These are phyloP conservation scores for Python bivittatus DNA, from an alignment of 2,113 vertebrate genomes.

Conservation along the genomic window DNA sequence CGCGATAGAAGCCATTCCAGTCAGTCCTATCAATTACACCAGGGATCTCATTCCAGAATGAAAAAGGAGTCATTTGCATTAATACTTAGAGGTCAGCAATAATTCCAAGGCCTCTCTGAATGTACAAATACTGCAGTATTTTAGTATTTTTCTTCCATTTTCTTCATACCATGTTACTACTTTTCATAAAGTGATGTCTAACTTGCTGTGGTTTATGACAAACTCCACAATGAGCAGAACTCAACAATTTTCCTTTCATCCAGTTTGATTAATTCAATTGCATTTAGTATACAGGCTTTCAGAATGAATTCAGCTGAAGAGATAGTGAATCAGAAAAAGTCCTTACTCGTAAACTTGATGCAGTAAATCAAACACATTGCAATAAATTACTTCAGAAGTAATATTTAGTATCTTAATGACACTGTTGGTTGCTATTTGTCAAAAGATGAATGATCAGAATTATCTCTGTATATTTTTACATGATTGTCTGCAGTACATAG, in stretches of 20 bases:
- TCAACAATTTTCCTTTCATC: conserved; percentile 40
- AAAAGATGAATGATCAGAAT: conserved; percentile 26
- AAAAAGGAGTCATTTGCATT: conserved; percentile 57
- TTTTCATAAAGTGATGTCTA: conserved; percentile 59
- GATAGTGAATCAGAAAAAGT: background rate
- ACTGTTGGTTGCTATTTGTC: background rate
- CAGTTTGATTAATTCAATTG: conserved; percentile 43
- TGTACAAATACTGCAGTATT: conserved; percentile 51
- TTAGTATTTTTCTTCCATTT: conserved; percentile 49
- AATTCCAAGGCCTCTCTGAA: conserved; percentile 38
- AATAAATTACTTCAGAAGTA: conserved; percentile 34
- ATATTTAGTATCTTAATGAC: conserved; percentile 17
- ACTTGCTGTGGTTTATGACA: conserved; percentile 51
- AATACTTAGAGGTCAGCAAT: conserved; percentile 61
- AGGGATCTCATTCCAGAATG: conserved; percentile 55
- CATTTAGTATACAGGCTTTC: conserved; percentile 18
- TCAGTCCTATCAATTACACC: conserved; percentile 58
- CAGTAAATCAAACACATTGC: background rate
- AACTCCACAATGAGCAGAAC: conserved; percentile 36
- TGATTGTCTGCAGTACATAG: background rate
- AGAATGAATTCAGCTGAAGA: conserved; percentile 20
- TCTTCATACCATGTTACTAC: conserved; percentile 38
- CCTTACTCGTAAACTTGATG: background rate
- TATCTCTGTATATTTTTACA: conserved; percentile 24
- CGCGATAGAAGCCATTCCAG: conserved; percentile 64